Base-by-base conservation (phyloP, 2,888 invertebrate genomes). In the Melitaea athalia region DNA sequence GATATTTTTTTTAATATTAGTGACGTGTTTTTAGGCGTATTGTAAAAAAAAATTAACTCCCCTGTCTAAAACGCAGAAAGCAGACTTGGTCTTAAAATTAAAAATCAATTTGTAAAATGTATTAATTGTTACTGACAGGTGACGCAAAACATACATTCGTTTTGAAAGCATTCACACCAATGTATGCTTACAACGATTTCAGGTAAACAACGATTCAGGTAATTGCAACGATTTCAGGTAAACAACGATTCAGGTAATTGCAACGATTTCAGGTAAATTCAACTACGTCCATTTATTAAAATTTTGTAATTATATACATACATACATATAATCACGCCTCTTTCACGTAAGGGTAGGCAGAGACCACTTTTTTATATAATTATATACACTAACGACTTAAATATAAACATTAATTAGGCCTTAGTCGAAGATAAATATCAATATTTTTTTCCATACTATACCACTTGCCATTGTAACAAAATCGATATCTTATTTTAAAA, bases 401-500 rank as follows among this genome's bases (percentile, higher is more conserved):
- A 24, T 38, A 11, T n/a, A 15, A 57, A 42, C 15, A 11, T 57
- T 57, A 11, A 8, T 57, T 57, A 57, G 57, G 57, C 57, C 57
- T 57, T 42, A 57, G 5, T 57, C 53, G 14, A 55, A 55, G 31
- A 33, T 55, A 55, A 14, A 55, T 55, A 31, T 12, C 12, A 5
- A 53, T 12, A 12, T 55, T 33, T 33, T 33, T 5, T 33, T 11
- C 14, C 6, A 55, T 14, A 55, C 31, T 31, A 7, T 3, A 55
- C n/a, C n/a, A n/a, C 31, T 55, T 33, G 53, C 2, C n/a, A 33
- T 33, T 33, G 6, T 33, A 55, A 55, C 31, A 53, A 55, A 55
- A 55, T 33, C 0, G 14, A 12, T 53, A 55, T 33, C 14, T 33
- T 33, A 31, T 33, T 55, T 14, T 31, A 14, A 53, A 33, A n/a